Percentiles rank a stretch among this genome's conserved stretches.
phyloP scores from a whole-genome alignment of 2,113 vertebrate genomes.

The Taurulus bubalis region DNA sequence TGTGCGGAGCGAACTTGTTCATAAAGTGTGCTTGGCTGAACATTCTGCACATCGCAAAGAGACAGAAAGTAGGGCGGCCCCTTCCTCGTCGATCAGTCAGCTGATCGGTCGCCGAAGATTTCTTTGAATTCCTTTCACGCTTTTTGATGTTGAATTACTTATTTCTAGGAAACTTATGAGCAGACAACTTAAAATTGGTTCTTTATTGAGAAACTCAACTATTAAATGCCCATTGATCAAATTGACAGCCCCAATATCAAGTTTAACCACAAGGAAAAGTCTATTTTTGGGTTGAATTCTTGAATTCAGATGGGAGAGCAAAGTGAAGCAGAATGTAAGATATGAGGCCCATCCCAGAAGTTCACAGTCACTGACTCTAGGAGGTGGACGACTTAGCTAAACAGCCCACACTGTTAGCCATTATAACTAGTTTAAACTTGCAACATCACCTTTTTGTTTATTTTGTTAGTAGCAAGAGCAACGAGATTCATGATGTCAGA shows the following conservation, averaged over 20 bases:
- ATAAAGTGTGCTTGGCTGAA: not conserved
- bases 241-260: no score
- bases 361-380: slow-evolving; percentile 5
- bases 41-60: not conserved
- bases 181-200: no score
- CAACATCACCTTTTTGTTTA: not conserved
- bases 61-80: not conserved
- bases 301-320: not conserved
- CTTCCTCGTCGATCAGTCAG: no score
- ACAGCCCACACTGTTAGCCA: not conserved
- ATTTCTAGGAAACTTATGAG: no score
- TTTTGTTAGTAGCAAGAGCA: not conserved
- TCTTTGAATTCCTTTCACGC: no score
- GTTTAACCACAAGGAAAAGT: no score
- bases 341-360: slow-evolving; percentile 6
- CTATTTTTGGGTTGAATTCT: no score
- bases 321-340: not conserved
- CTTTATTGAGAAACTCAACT: no score
- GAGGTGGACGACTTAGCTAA: not conserved
- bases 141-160: no score
- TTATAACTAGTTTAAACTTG: not conserved
- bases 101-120: no score
- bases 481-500: not conserved
- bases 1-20: not conserved
- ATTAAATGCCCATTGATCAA: no score